These are phyloP conservation scores for Athene cunicularia DNA, from an alignment of 2,113 vertebrate species.

Conservation along the genomic window DNA sequence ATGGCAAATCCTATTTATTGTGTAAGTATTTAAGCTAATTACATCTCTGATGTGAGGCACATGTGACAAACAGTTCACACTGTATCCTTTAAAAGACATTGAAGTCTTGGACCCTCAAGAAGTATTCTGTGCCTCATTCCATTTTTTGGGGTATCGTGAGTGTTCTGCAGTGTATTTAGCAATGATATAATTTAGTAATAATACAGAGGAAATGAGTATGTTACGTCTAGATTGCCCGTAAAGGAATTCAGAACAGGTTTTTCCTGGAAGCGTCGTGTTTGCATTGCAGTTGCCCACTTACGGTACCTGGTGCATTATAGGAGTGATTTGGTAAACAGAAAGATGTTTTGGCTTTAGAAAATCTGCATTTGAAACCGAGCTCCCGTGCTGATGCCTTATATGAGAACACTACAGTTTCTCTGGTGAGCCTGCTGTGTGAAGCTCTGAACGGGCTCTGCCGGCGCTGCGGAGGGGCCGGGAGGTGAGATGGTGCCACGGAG, in stretches of 20 bases:
- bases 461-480: accelerated
- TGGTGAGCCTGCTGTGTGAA: not conserved
- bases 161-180: not conserved
- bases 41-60: slow-evolving; percentile 74
- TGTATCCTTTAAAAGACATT: slow-evolving; percentile 33
- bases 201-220: not conserved
- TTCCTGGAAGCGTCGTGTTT: not conserved
- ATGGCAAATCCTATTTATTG: slow-evolving; percentile 84
- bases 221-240: not conserved
- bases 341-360: not conserved
- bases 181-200: not conserved
- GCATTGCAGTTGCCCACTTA: not conserved
- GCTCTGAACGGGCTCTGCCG: not conserved
- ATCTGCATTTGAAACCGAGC: not conserved
- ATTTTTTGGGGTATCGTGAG: not conserved
- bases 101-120: not conserved
- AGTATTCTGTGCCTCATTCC: not conserved
- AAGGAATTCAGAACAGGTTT: not conserved
- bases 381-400: not conserved
- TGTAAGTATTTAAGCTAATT: slow-evolving; percentile 81
- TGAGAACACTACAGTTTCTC: not conserved
- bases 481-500: not conserved
- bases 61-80: slow-evolving; percentile 61
- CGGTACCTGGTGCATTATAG: not conserved
- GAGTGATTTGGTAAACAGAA: not conserved